Evolutionary conservation across 2,113 vertebrate species (phyloP), one percentile per base, ranked within the genome.

Genomic region (Cacatua alba): DNA sequence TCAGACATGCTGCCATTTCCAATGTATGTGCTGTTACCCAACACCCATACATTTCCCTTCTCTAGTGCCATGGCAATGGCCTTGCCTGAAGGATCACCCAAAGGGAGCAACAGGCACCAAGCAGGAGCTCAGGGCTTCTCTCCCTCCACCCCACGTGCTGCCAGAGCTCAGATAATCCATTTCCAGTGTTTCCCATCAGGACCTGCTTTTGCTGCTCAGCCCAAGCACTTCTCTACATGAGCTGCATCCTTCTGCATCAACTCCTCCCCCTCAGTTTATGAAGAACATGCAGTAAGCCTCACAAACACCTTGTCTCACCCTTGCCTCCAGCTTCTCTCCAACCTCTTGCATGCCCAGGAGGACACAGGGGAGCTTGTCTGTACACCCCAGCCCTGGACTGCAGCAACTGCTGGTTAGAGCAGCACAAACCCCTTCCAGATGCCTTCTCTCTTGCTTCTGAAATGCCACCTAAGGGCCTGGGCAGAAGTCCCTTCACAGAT

Each of bases 331-430:
- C n/a, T 86, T 77, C 76, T 77, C n/a, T 65, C 63, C 57, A 67
- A 33, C 11, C n/a, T 49, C 59, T 82, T 0, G 0, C 5, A n/a
- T 18, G 18, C 11, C n/a, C 16, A 71, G 55, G 11, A 65, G 39
- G 11, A n/a, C 63, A 49, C 37, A 77, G 29, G 29, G 0, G 2
- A 59, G 44, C 6, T 35, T 17, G 4, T 24, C 46, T 6, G 21
- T 33, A 39, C 44, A 29, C 10, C 8, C 10, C 37, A 82, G 33
- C 26, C 37, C 29, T 35, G 7, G 25, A 15, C 25, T 65, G 25
- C 29, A 77, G 51, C 44, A 82, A 28, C 39, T 71, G 39, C 39
- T 53, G 37, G 7, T 53, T 53, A 82, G 21, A 93, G 11, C 17
- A 86, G 29, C 2, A 3, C 39, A 77, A 82, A 67, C 18, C 19